These are phyloP conservation scores for Heliopora coerulea DNA, from an alignment of 92 coral and sea anemone genomes.

Conservation along the genomic window DNA sequence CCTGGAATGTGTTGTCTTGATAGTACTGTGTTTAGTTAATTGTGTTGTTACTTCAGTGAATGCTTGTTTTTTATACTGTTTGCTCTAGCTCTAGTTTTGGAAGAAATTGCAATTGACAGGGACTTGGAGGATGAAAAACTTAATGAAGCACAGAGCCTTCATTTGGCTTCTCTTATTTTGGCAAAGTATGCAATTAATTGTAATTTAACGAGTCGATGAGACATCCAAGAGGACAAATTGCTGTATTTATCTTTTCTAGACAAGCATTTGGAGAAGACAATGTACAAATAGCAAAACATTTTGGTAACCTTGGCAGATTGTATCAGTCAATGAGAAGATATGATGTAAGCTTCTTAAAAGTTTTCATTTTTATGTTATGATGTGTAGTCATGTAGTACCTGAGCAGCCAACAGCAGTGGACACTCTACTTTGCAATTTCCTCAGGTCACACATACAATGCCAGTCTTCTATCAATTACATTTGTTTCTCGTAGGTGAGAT, in stretches of 20 bases:
- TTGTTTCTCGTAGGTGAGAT: too few species aligned
- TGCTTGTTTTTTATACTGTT: too few species aligned
- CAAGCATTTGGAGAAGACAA: slow-evolving; percentile 97
- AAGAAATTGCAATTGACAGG: slow-evolving; percentile 96
- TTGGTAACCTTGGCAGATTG: slow-evolving; percentile 93
- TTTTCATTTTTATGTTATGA: background rate
- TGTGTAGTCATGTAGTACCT: background rate
- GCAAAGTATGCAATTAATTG: slow-evolving; percentile 68
- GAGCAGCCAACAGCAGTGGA: background rate
- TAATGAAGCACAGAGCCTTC: slow-evolving; percentile 84
- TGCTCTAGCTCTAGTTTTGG: slow-evolving; percentile 75
- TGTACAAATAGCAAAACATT: slow-evolving; percentile 98
- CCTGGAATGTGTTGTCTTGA: too few species aligned
- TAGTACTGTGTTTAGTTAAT: too few species aligned
- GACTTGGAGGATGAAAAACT: slow-evolving; percentile 77
- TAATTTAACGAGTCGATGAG: too few species aligned
- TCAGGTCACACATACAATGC: too few species aligned
- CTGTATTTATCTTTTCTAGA: slow-evolving; percentile 42
- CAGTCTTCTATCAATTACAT: too few species aligned
- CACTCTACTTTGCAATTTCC: too few species aligned
- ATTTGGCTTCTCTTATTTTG: slow-evolving; percentile 82
- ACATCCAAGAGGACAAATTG: too few species aligned
- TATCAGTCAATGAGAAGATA: slow-evolving; percentile 98
- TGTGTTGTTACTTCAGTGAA: too few species aligned
- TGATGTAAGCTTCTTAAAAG: slow-evolving; percentile 42